Evolutionary conservation across 2,113 vertebrate genomes (phyloP), one percentile per base, ranked within the genome.

Genomic region (Mionectes macconnelli): DNA sequence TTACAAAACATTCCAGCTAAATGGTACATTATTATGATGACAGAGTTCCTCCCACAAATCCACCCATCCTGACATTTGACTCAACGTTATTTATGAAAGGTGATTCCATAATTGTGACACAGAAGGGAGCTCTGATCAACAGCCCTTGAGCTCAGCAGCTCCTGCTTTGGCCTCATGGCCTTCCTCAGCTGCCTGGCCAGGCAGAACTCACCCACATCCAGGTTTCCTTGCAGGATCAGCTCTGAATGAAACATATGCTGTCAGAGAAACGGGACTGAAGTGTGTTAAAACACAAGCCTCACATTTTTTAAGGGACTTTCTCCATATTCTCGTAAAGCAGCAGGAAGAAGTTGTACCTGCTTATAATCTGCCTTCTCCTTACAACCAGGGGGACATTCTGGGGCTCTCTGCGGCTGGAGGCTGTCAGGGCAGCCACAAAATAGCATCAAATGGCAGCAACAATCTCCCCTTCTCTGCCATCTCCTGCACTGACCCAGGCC

Each of bases 1-100:
- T 93, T 96, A 76, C 59, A 74, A 89, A 96, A 77, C 68, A 23
- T 55, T 78, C 63, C 75, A 90, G 64, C 63, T 84, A 90, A 91
- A 87, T 31, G 74, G 56, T 27, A 56, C 28, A n/a, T 77, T 55
- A 80, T 47, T 39, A 45, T 2, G 0, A 47, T 52, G 75, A 67
- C 69, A 92, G 78, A 78, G 55, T 33, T 42, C 59, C 76, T 86
- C 72, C 78, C 83, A 84, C 63, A 90, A 77, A 91, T 52, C 77
- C 80, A 91, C 40, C 67, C 45, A 57, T 49, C 68, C 78, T 88
- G 87, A 56, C 87, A 90, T 47, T 70, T 53, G 44, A 80, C 60
- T 88, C 52, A 55, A 45, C 1, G 9, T 59, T 84, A 40, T 77
- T 90, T 90, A 49, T 53, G 55, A 70, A 86, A 74, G 78, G 63